phyloP scores from a whole-genome alignment of 2,797 vertebrate genomes.

The Gymnothorax javanicus region DNA sequence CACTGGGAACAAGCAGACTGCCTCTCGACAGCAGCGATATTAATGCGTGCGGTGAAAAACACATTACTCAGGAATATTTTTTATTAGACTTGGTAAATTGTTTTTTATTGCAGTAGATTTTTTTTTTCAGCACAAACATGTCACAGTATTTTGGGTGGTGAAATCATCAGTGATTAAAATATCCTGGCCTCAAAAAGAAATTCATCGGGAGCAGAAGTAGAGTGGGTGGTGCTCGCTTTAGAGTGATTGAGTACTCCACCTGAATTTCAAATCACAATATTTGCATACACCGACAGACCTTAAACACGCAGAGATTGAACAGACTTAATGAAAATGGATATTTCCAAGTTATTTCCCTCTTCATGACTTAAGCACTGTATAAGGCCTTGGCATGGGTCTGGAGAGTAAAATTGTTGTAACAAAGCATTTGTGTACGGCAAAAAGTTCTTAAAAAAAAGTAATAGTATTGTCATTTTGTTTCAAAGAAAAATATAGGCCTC shows the following conservation, averaged over 20 bases:
- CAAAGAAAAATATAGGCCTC: neutral
- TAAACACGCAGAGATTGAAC: neutral
- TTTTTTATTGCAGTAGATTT: slow-evolving; percentile 22
- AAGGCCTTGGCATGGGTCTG: neutral
- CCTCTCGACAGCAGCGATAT: slow-evolving; percentile 15
- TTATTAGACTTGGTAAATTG: slow-evolving; percentile 24
- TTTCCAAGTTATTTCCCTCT: neutral
- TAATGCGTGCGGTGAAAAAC: slow-evolving; percentile 24
- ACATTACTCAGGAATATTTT: slow-evolving; percentile 20
- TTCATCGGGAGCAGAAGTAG: neutral
- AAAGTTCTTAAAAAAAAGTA: neutral
- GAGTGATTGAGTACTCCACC: neutral
- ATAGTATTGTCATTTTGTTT: neutral
- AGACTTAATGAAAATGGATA: neutral
- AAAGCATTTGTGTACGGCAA: neutral
- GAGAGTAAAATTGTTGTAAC: neutral
- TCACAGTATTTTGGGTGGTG: neutral
- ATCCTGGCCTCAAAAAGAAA: slow-evolving; percentile 15
- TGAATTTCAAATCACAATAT: neutral
- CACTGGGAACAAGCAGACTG: slow-evolving; percentile 2
- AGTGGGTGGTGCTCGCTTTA: neutral
- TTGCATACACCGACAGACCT: neutral
- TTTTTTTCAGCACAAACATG: slow-evolving; percentile 12
- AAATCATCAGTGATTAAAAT: slow-evolving; percentile 16
- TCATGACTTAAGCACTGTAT: neutral